A percentile compares a stretch with the other conserved stretches of the same genome.
Evolutionary conservation across 1,140 invertebrate genomes (phyloP).

Genomic region (Liolophura sinensis): DNA sequence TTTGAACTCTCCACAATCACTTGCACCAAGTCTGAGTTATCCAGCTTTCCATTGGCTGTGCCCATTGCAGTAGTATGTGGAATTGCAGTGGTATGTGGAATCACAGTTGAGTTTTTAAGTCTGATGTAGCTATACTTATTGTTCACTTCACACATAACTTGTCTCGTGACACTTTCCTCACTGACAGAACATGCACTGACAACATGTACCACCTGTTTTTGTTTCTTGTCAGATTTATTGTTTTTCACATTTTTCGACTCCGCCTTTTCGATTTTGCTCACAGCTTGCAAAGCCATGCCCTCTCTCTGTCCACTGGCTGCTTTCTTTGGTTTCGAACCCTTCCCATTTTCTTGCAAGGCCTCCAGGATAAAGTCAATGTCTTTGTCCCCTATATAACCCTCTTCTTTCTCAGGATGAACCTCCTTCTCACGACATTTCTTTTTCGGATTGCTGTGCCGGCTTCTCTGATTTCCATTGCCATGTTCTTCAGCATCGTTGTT

Average conservation of each 20-base stretch:
- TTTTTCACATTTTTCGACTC: not conserved
- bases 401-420: conserved; percentile 1
- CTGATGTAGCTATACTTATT: no score
- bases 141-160: no score
- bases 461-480: no score
- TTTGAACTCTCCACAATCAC: no score
- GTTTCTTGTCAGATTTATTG: conserved; percentile 2
- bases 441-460: not conserved
- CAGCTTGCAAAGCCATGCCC: not conserved
- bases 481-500: no score
- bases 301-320: not conserved
- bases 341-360: not conserved
- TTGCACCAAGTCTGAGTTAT: no score
- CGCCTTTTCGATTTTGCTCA: not conserved
- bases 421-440: not conserved
- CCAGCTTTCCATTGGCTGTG: no score
- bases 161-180: not conserved
- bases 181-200: no score
- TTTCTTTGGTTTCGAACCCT: no score
- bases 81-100: no score
- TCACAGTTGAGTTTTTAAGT: no score
- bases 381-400: not conserved
- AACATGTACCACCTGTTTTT: not conserved
- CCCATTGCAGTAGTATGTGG: no score
- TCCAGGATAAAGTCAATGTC: conserved; percentile 9